A percentile compares a stretch with the other conserved stretches of the same genome.
Evolutionary conservation across 2,888 invertebrate species (phyloP).

Genomic region (Epistrophe eligans): DNA sequence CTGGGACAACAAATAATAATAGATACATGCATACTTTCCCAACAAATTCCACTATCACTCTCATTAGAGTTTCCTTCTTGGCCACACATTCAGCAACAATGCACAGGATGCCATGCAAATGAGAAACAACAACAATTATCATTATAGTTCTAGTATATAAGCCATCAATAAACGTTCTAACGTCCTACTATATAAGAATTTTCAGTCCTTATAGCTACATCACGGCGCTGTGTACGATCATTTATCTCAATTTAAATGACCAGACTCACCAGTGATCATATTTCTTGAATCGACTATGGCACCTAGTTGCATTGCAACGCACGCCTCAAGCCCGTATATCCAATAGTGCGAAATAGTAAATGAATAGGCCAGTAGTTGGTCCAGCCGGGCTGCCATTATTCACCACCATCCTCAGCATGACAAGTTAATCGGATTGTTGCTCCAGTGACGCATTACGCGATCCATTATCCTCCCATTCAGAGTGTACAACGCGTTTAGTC

Average conservation of each 20-base stretch:
- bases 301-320: conserved; percentile 29
- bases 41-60: conserved; percentile 25
- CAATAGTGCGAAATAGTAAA: conserved; percentile 65
- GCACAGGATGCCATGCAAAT: conserved; percentile 35
- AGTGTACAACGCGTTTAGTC: neutral
- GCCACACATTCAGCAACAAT: conserved; percentile 8
- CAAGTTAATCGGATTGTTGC: conserved; percentile 74
- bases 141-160: conserved; percentile 8
- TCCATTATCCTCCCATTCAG: conserved; percentile 58
- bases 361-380: neutral
- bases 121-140: conserved; percentile 22
- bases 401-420: conserved; percentile 65
- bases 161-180: conserved; percentile 22
- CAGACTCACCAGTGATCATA: conserved; percentile 56
- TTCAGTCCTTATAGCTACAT: too few relatives aligned
- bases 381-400: conserved; percentile 54
- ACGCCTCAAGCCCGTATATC: conserved; percentile 43
- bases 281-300: conserved; percentile 51
- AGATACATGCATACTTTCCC: neutral
- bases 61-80: conserved; percentile 58
- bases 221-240: conserved; percentile 37
- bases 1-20: neutral
- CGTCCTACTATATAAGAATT: neutral
- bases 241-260: conserved; percentile 68
- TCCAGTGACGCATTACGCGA: conserved; percentile 69